phyloP scores from a whole-genome alignment of 2,888 invertebrate genomes.

The Germaria angustata region DNA sequence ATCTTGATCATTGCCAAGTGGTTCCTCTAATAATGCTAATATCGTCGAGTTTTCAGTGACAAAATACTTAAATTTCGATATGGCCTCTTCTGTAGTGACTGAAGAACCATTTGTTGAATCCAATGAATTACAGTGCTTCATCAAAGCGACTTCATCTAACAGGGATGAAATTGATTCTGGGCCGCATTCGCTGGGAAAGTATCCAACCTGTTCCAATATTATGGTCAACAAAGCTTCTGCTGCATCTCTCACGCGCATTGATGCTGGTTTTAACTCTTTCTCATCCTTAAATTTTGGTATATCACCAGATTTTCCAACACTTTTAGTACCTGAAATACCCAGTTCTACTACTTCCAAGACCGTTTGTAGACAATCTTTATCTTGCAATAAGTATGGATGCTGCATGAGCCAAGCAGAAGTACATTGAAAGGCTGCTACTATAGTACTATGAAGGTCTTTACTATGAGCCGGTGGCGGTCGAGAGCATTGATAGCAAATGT shows the following conservation, averaged over 20 bases:
- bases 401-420: constrained; percentile 95
- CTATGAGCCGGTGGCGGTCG: constrained; percentile 96
- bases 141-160: constrained; percentile 91
- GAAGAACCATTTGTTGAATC: constrained; percentile 69
- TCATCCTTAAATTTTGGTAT: constrained; percentile 95
- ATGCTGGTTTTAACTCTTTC: constrained; percentile 97
- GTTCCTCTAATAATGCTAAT: constrained; percentile 93
- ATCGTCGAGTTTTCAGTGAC: constrained; percentile 94
- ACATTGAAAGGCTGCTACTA: constrained; percentile 95
- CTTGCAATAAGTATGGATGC: constrained; percentile 93
- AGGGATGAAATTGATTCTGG: constrained; percentile 92
- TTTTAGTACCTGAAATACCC: constrained; percentile 97
- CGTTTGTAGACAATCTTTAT: constrained; percentile 94
- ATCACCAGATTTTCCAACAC: constrained; percentile 92
- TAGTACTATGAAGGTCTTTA: constrained; percentile 95
- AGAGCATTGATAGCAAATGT: constrained; percentile 96
- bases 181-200: constrained; percentile 91
- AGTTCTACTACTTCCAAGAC: constrained; percentile 98
- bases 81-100: constrained; percentile 81
- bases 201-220: constrained; percentile 94
- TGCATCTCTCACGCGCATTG: constrained; percentile 98
- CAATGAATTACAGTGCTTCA: constrained; percentile 87
- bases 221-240: constrained; percentile 95
- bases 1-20: constrained; percentile 94
- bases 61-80: constrained; percentile 90